Percentiles rank a stretch among this genome's conserved stretches.
Conservation (phyloP, 2,888 invertebrate genomes). For the Meiosimyza decipiens region DNA sequence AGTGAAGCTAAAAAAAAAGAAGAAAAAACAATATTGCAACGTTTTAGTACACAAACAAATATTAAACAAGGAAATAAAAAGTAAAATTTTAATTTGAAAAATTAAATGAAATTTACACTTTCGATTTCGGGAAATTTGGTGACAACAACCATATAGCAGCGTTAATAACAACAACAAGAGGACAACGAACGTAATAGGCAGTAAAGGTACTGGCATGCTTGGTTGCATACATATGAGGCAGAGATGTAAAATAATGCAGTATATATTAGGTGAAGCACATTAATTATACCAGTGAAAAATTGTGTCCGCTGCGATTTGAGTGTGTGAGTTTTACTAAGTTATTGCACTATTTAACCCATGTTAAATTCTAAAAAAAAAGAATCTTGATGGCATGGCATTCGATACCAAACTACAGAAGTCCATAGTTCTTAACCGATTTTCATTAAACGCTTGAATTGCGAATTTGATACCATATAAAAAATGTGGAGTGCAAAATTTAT, state of each 20-base stretch:
- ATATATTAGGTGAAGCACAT: not conserved
- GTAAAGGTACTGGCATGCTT: slow-evolving; percentile 14
- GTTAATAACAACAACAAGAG: slow-evolving; percentile 38
- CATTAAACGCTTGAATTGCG: no score
- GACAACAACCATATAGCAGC: slow-evolving; percentile 13
- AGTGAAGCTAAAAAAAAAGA: slow-evolving; percentile 71
- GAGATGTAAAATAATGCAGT: slow-evolving; percentile 13
- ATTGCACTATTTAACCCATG: no score
- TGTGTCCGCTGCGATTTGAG: no score
- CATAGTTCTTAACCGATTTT: no score
- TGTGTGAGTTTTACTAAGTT: no score
- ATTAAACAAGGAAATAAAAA: slow-evolving; percentile 17
- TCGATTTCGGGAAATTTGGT: slow-evolving; percentile 21
- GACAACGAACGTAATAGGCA: slow-evolving; percentile 41
- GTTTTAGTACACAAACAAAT: slow-evolving; percentile 11
- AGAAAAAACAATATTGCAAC: not conserved
- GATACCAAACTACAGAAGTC: no score
- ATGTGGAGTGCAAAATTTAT: no score
- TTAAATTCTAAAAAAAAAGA: no score
- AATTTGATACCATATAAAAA: no score
- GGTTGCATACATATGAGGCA: slow-evolving; percentile 16
- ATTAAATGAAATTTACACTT: slow-evolving; percentile 26
- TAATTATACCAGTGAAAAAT: no score
- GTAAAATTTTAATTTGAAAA: slow-evolving; percentile 7
- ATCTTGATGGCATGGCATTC: no score